Percentiles rank a stretch among this genome's conserved stretches.
Conservation (phyloP, 2,797 vertebrate species). For the Poecile montanus region DNA sequence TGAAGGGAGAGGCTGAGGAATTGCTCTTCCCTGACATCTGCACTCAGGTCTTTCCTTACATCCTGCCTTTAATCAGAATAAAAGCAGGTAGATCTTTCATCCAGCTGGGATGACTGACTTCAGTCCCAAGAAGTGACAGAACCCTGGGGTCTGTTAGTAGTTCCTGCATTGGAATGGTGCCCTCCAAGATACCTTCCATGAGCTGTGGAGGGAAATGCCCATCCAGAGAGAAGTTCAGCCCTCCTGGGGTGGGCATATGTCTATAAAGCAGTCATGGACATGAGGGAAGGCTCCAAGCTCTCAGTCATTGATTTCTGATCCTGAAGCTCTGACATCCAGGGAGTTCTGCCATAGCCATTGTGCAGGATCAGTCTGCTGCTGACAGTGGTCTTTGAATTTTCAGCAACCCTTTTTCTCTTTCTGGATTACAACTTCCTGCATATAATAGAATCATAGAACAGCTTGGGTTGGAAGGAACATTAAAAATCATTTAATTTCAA, state of each 20-base stretch:
- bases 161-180: background rate
- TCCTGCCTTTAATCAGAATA: background rate
- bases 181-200: background rate
- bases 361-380: background rate
- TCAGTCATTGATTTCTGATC: background rate
- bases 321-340: background rate
- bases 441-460: background rate
- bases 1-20: background rate
- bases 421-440: background rate
- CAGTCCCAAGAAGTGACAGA: background rate
- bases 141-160: background rate
- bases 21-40: background rate
- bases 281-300: background rate
- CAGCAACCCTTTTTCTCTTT: rapidly evolving
- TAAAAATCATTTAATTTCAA: background rate
- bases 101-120: background rate
- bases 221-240: background rate
- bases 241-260: background rate
- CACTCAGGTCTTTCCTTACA: background rate
- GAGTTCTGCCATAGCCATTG: background rate
- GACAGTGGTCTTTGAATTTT: background rate
- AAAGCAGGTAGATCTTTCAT: background rate
- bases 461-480: background rate
- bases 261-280: background rate
- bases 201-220: background rate